These are phyloP conservation scores for Callionymus lyra DNA, from an alignment of 2,113 vertebrate species.

Conservation along the genomic window DNA sequence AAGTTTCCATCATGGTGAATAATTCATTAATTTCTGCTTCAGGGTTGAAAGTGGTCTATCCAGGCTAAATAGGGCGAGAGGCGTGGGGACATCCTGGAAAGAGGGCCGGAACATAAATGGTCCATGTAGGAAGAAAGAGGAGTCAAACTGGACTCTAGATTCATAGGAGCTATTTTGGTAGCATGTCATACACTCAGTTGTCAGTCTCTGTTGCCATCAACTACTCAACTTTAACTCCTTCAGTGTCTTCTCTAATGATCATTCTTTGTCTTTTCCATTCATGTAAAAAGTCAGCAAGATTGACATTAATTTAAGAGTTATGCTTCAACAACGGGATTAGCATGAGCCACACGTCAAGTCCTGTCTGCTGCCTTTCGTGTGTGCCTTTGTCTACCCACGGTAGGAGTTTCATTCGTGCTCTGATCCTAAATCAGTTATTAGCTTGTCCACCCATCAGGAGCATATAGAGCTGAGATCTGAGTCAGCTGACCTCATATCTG, in stretches of 20 bases:
- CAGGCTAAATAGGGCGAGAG: too few relatives aligned
- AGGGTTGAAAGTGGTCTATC: too few relatives aligned
- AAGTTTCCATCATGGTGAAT: too few relatives aligned
- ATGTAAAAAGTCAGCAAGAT: constrained; percentile 41
- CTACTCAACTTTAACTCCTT: too few relatives aligned
- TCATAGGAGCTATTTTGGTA: too few relatives aligned
- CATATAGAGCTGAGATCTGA: constrained; percentile 13
- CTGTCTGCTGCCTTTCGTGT: constrained; percentile 42
- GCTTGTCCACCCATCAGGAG: constrained; percentile 29
- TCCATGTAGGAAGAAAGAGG: too few relatives aligned
- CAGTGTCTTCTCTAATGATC: constrained; percentile 17
- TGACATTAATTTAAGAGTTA: constrained; percentile 60
- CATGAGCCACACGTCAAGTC: constrained; percentile 41
- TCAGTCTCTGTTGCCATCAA: too few relatives aligned
- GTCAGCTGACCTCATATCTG: constrained; percentile 38
- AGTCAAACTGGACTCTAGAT: too few relatives aligned
- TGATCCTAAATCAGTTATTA: constrained; percentile 42
- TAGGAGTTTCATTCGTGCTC: constrained; percentile 25
- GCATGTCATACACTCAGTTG: constrained; percentile 17
- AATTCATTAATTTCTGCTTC: too few relatives aligned
- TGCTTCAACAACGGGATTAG: constrained; percentile 50
- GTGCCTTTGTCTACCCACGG: constrained; percentile 29
- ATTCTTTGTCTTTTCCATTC: constrained; percentile 29
- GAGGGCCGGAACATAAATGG: too few relatives aligned
- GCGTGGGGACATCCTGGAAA: too few relatives aligned